A percentile compares a stretch with the other conserved stretches of the same genome.
phyloP scores from a whole-genome alignment of 2,797 vertebrate species.

The Clamator glandarius region DNA sequence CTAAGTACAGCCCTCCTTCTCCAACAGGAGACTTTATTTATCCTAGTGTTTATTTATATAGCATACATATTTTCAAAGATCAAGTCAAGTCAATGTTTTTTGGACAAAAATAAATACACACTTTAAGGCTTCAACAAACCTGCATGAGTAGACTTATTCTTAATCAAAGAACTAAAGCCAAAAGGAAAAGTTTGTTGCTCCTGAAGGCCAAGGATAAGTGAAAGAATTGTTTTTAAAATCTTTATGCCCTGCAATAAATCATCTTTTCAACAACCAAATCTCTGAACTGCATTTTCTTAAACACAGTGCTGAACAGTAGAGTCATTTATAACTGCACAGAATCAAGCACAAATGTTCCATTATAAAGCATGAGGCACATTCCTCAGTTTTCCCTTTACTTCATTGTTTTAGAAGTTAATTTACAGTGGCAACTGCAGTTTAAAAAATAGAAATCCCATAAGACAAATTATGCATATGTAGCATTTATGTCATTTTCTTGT shows the following conservation, averaged over 20 bases:
- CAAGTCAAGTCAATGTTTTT: conserved; percentile 29
- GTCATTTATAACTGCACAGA: conserved; percentile 69
- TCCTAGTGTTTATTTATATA: conserved; percentile 28
- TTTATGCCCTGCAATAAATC: conserved; percentile 69
- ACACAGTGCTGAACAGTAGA: conserved; percentile 60
- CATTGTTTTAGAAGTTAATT: conserved; percentile 74
- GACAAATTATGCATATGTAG: conserved; percentile 55
- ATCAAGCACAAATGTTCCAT: conserved; percentile 70
- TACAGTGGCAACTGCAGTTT: conserved; percentile 64
- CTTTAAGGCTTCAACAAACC: conserved; percentile 46
- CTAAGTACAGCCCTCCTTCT: background rate
- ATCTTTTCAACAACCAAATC: conserved; percentile 74
- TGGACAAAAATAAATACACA: conserved; percentile 23
- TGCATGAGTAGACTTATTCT: conserved; percentile 41
- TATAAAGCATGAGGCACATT: conserved; percentile 67
- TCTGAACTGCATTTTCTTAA: conserved; percentile 68
- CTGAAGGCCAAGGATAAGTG: conserved; percentile 64
- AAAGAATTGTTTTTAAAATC: conserved; percentile 70
- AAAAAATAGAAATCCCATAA: conserved; percentile 55
- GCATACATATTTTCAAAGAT: background rate
- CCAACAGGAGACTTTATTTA: background rate
- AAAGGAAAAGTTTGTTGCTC: conserved; percentile 53
- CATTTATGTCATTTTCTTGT: conserved; percentile 27
- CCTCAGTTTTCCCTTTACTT: conserved; percentile 63
- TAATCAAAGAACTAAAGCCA: conserved; percentile 48